phyloP scores from a whole-genome alignment of 2,797 vertebrate genomes.

The Cyclopterus lumpus region DNA sequence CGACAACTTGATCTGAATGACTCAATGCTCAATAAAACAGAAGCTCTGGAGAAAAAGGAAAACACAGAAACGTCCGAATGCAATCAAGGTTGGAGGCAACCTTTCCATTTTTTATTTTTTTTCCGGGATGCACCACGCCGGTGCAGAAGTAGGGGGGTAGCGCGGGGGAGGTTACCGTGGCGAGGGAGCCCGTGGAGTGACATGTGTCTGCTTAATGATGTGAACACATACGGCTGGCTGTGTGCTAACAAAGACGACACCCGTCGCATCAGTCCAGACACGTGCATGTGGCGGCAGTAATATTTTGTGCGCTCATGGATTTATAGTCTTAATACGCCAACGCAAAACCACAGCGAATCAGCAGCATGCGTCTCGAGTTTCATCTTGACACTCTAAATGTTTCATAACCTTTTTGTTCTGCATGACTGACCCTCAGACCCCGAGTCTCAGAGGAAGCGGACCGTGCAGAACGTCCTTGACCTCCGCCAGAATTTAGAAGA shows the following conservation, averaged over 20 bases:
- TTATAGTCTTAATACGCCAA: not conserved
- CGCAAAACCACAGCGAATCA: not conserved
- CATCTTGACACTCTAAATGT: slow-evolving; percentile 42
- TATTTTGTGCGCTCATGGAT: not conserved
- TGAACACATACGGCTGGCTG: slow-evolving; percentile 34
- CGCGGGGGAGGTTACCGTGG: slow-evolving; percentile 36
- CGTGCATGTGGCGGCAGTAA: slow-evolving; percentile 5
- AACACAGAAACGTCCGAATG: slow-evolving; percentile 25
- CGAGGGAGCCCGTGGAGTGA: slow-evolving; percentile 37
- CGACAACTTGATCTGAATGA: slow-evolving; percentile 5
- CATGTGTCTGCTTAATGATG: slow-evolving; percentile 62
- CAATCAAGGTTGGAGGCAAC: slow-evolving; percentile 15
- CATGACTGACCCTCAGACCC: slow-evolving; percentile 85
- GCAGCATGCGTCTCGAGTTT: slow-evolving; percentile 4
- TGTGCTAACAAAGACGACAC: slow-evolving; percentile 40
- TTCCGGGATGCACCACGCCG: slow-evolving; percentile 42
- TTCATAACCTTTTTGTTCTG: slow-evolving; percentile 53
- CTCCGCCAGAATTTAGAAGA: slow-evolving; percentile 98
- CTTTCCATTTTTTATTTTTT: slow-evolving; percentile 27
- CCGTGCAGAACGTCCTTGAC: slow-evolving; percentile 98
- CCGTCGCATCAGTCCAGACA: slow-evolving; percentile 38
- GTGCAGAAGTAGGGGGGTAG: slow-evolving; percentile 23
- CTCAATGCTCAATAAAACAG: slow-evolving; percentile 17
- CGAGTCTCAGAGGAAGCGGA: slow-evolving; percentile 97
- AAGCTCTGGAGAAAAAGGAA: slow-evolving; percentile 11